Percentiles rank a stretch among this genome's conserved stretches.
Evolutionary conservation across 2,113 vertebrate genomes (phyloP).

Genomic region (Tursiops truncatus): DNA sequence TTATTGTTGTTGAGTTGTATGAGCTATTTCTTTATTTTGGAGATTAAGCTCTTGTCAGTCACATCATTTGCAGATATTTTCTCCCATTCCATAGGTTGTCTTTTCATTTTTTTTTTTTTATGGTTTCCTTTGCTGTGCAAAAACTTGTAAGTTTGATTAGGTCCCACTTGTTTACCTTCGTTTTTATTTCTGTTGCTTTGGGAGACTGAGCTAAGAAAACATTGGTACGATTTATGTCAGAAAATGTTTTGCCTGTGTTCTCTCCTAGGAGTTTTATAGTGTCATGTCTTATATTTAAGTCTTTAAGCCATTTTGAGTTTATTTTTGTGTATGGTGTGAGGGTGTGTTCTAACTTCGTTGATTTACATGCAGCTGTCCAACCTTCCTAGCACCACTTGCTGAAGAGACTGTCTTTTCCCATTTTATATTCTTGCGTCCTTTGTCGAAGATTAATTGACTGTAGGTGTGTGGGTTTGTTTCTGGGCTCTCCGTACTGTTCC

Average conservation of each 20-base stretch:
- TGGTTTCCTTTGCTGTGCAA: not conserved
- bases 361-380: not conserved
- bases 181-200: not conserved
- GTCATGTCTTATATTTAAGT: not conserved
- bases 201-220: not conserved
- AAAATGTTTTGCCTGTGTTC: not conserved
- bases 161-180: not conserved
- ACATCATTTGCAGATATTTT: not conserved
- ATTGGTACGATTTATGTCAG: not conserved
- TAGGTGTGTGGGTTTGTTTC: not conserved
- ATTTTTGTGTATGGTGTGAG: not conserved
- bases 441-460: not conserved
- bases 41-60: not conserved
- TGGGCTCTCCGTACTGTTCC: not conserved
- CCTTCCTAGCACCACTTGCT: not conserved
- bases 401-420: not conserved
- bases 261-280: not conserved
- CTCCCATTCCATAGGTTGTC: not conserved
- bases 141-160: not conserved
- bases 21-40: not conserved
- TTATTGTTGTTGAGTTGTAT: not conserved
- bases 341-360: fast-evolving
- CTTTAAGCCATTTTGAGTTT: not conserved
- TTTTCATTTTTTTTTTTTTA: not conserved
- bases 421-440: not conserved